These are phyloP conservation scores for Eumacrocentrus americanus DNA, from an alignment of 2,888 invertebrate species.

Conservation along the genomic window DNA sequence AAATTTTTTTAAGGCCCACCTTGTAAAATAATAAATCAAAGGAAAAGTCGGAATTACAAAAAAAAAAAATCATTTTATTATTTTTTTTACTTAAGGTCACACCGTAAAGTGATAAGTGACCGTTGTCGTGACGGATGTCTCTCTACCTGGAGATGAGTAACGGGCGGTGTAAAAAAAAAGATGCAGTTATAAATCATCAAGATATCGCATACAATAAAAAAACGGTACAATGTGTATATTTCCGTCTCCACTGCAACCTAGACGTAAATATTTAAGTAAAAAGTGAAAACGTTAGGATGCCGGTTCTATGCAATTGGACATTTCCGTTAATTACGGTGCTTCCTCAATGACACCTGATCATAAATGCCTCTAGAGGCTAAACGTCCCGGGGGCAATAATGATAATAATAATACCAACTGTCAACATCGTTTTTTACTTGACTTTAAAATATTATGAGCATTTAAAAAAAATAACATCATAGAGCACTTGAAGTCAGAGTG, in stretches of 20 bases:
- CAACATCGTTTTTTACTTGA: background rate
- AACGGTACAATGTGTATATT: slow-evolving; percentile 29
- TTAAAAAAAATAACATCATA: background rate
- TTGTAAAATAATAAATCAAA: slow-evolving; percentile 31
- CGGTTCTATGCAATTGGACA: slow-evolving; percentile 16
- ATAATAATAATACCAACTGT: slow-evolving; percentile 1
- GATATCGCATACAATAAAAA: slow-evolving; percentile 16
- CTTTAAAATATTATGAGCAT: background rate
- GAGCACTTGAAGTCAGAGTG: background rate
- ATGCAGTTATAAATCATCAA: background rate
- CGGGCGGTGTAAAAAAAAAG: slow-evolving; percentile 13
- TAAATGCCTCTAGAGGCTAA: slow-evolving; percentile 9
- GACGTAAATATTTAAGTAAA: background rate
- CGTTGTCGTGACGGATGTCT: slow-evolving; percentile 1
- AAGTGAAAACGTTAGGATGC: too few species aligned
- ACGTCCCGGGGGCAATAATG: too few species aligned
- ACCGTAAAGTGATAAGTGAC: background rate
- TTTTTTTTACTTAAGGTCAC: background rate
- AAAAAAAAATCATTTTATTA: slow-evolving; percentile 30
- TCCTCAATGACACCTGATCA: background rate
- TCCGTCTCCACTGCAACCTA: background rate
- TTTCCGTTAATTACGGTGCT: slow-evolving; percentile 25
- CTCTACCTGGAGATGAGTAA: slow-evolving; percentile 1
- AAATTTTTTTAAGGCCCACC: too few species aligned
- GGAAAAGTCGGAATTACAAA: slow-evolving; percentile 20